phyloP scores from a whole-genome alignment of 1,140 invertebrate species.

The Diorhabda carinulata region DNA sequence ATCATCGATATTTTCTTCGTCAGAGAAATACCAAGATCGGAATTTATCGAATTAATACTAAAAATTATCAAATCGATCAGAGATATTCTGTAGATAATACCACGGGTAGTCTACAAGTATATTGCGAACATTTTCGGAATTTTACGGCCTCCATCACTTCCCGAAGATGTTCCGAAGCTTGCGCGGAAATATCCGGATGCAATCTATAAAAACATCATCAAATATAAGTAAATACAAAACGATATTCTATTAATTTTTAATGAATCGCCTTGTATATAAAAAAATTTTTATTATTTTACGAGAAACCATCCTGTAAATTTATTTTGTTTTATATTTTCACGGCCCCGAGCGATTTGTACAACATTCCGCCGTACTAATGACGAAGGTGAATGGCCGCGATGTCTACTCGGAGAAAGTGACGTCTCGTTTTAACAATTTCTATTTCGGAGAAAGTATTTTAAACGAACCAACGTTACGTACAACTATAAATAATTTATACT shows the following conservation, averaged over 20 bases:
- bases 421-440: background rate
- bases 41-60: too few relatives aligned
- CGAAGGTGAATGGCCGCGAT: background rate
- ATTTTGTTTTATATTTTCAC: too few relatives aligned
- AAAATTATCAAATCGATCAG: background rate
- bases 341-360: too few relatives aligned
- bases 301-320: too few relatives aligned
- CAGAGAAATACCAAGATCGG: too few relatives aligned
- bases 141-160: slow-evolving; percentile 60
- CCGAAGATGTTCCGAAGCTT: slow-evolving; percentile 55
- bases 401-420: too few relatives aligned
- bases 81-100: slow-evolving; percentile 26
- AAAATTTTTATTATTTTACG: too few relatives aligned
- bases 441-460: background rate
- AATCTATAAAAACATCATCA: slow-evolving; percentile 48
- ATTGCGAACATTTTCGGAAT: slow-evolving; percentile 55
- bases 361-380: background rate
- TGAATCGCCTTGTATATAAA: too few relatives aligned
- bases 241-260: too few relatives aligned
- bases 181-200: slow-evolving; percentile 51
- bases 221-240: too few relatives aligned
- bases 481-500: slow-evolving; percentile 47
- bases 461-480: background rate
- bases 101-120: slow-evolving; percentile 48
- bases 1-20: too few relatives aligned